Evolutionary conservation across 2,113 vertebrate species (phyloP), one percentile per base, ranked within the genome.

Genomic region (Lepisosteus osseus): DNA sequence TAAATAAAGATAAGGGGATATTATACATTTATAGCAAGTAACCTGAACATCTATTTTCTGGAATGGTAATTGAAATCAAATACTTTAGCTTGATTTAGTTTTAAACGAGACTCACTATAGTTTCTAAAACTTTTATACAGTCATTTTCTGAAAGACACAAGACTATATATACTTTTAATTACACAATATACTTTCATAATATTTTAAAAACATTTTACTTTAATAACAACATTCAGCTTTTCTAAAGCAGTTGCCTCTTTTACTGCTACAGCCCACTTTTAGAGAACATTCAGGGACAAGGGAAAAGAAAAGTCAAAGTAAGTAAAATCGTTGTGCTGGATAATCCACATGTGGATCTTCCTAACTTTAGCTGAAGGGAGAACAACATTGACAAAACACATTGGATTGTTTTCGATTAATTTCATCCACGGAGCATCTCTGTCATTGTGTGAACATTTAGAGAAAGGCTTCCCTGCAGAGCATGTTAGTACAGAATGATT

Each of bases 401-500:
- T 84, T 86, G 62, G 79, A 79, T 84, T 79, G 73, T 68, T 80
- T 83, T 84, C 14, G 44, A 74, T 84, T 87, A 85, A 88, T 88
- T 89, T 88, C 75, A 83, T 87, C 88, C 84, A 70, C 56, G 70
- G 68, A 66, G 76, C 61, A 86, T 82, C 63, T 72, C 56, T 78
- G 74, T 81, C 80, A 86, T 86, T 87, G 75, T 78, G 79, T 73
- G 78, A 82, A 41, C 67, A 75, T 59, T 80, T 42, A 68, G 17
- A 40, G 61, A 59, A 3, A 75, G 70, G 80, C 86, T 88, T 88
- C 86, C 63, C 79, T 86, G 77, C 75, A 75, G 82, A 85, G 83
- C 69, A 75, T 71, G 68, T 85, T 83, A 85, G 75, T 78, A 82
- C 79, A 81, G 85, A 85, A 87, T 11, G 80, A 92, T 93, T 94